Evolutionary conservation across 2,113 vertebrate species (phyloP).

Genomic region (Uria aalge): DNA sequence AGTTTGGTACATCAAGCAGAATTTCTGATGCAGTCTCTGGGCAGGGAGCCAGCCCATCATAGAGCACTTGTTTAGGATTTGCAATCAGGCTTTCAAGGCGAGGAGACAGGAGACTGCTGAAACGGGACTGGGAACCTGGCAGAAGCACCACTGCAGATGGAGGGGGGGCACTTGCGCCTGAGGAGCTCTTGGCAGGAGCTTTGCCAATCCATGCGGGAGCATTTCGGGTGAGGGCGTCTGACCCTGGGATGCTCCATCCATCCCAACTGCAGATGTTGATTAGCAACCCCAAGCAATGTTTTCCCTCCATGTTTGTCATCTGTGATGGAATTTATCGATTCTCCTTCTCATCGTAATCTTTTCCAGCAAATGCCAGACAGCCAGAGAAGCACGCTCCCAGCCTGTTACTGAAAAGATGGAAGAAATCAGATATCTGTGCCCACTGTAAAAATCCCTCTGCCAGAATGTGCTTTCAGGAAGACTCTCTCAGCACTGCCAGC

Average conservation of each 20-base stretch:
- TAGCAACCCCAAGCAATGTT: constrained; percentile 46
- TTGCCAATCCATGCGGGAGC: background rate
- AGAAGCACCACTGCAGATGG: constrained; percentile 26
- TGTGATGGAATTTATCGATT: constrained; percentile 62
- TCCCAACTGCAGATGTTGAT: constrained; percentile 27
- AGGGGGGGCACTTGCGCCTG: background rate
- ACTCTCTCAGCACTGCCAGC: background rate
- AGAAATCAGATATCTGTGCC: constrained; percentile 19
- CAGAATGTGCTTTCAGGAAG: constrained; percentile 32
- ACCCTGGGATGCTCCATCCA: background rate
- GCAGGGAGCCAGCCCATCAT: constrained; percentile 20
- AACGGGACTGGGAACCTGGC: background rate
- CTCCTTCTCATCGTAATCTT: background rate
- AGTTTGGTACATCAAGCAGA: background rate
- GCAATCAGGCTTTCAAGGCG: constrained; percentile 6
- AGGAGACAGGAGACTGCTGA: background rate
- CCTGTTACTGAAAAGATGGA: constrained; percentile 33
- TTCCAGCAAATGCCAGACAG: constrained; percentile 21
- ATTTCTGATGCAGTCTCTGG: constrained; percentile 52
- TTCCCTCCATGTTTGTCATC: background rate
- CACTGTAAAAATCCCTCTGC: constrained; percentile 16
- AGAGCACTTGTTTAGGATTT: constrained; percentile 16
- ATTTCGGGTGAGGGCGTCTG: constrained; percentile 25
- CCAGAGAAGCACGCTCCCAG: background rate
- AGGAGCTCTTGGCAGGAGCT: background rate